Percentiles rank a stretch among this genome's conserved stretches.
phyloP scores from a whole-genome alignment of 1,140 invertebrate genomes.

The Ylistrum balloti region DNA sequence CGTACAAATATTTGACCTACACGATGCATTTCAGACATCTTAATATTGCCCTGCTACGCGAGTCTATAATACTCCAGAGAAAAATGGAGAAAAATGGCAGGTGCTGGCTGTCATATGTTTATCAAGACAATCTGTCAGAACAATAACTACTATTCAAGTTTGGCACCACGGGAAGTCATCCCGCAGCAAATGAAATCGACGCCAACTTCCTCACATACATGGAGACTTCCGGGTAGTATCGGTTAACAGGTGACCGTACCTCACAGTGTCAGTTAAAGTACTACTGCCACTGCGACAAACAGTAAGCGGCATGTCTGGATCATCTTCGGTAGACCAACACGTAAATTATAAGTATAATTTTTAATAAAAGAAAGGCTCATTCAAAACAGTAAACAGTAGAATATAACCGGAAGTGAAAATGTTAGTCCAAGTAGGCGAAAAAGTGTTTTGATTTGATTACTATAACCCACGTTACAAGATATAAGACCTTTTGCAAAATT shows the following conservation, averaged over 20 bases:
- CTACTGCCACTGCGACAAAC: neutral
- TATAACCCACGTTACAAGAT: neutral
- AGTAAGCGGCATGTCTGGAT: too few relatives aligned
- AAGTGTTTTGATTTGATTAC: neutral
- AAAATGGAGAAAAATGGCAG: neutral
- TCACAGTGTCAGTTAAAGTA: neutral
- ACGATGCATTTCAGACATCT: too few relatives aligned
- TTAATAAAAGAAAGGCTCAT: neutral
- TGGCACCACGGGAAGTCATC: neutral
- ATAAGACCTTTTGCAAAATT: neutral
- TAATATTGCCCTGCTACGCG: too few relatives aligned
- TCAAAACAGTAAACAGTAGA: neutral
- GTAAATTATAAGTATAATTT: neutral
- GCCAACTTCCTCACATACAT: slow-evolving; percentile 32
- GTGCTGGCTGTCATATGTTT: neutral
- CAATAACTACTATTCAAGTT: neutral
- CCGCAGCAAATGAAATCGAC: slow-evolving; percentile 23
- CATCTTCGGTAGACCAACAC: too few relatives aligned
- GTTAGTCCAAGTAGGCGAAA: neutral
- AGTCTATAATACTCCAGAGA: neutral
- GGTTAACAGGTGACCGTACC: neutral
- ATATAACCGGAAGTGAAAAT: slow-evolving; percentile 9
- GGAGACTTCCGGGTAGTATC: slow-evolving; percentile 20
- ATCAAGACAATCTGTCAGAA: slow-evolving; percentile 15
- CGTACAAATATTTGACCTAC: too few relatives aligned